Base-by-base conservation (phyloP, 2,888 invertebrate species). In the Synergus laeviventris region DNA sequence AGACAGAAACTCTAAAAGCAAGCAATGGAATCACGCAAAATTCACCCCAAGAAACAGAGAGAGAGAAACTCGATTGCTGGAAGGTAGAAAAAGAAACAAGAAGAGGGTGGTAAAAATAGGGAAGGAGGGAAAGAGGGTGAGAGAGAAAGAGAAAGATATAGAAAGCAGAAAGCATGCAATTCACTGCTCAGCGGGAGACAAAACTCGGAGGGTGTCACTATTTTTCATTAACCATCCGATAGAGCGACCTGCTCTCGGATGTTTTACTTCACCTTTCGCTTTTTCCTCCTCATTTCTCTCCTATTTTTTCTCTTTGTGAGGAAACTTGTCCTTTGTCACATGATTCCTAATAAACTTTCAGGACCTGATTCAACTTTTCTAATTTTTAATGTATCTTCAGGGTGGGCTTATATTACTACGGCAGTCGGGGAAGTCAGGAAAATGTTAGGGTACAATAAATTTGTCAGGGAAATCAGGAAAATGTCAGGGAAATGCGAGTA, bases 221-320 rank as follows among this genome's bases (percentile, higher is more conserved):
- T 89, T 89, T 89, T 88, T 89, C 89, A 89, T 89, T 88, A 89
- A 87, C 88, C 86, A 84, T 77, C 83, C 85, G 86, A 89, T 89
- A 84, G 84, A 85, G 85, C 84, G 82, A 78, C n/a, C 70, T 82
- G 77, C 79, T 75, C 82, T 78, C 81, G 83, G 83, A 59, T 59
- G 82, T 84, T 86, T 84, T 86, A 84, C 85, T 85, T 74, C 39
- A 42, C 64, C 74, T 75, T 73, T 36, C 73, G 39, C 77, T 76
- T 74, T 70, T 42, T 62, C 77, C 74, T n/a, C 49, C 45, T 74
- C 49, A 38, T 70, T 60, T 62, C 76, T 42, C 62, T 78, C 61
- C 66, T 77, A 1, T 38, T 62, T 73, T 64, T 12, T 64, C 66
- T 45, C 36, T 60, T 45, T 45, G 36, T 78, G 79, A 74, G 78